Conservation (phyloP, 2,797 vertebrate genomes). For the Holocentrus rufus region DNA sequence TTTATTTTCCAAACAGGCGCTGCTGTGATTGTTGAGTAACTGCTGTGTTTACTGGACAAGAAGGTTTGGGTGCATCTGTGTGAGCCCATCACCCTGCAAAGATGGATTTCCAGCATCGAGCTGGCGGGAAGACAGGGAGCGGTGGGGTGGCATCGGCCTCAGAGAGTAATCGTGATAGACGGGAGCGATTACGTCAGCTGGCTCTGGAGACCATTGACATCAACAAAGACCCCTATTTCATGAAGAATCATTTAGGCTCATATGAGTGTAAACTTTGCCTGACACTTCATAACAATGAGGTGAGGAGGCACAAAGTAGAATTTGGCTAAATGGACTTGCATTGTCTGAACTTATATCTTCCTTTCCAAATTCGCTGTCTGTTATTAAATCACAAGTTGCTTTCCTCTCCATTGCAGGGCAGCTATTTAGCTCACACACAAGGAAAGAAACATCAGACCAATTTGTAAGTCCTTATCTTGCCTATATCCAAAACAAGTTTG, state of each 20-base stretch:
- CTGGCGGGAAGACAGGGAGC: slow-evolving; percentile 95
- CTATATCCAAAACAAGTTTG: neutral
- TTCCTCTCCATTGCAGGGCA: slow-evolving; percentile 83
- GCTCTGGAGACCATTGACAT: slow-evolving; percentile 98
- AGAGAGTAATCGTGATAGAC: slow-evolving; percentile 93
- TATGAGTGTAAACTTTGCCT: slow-evolving; percentile 98
- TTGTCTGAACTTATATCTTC: neutral
- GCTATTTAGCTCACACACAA: slow-evolving; percentile 97
- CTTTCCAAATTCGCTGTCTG: neutral
- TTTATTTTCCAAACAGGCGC: slow-evolving; percentile 3
- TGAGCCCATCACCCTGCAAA: slow-evolving; percentile 53
- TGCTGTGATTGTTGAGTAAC: neutral
- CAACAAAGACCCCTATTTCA: slow-evolving; percentile 99
- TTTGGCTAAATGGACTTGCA: neutral
- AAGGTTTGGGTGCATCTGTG: slow-evolving; percentile 1
- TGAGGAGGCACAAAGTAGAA: slow-evolving; percentile 51
- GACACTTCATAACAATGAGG: slow-evolving; percentile 98
- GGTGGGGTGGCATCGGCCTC: slow-evolving; percentile 96
- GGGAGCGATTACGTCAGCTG: slow-evolving; percentile 93
- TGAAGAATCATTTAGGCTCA: slow-evolving; percentile 98
- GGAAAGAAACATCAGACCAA: slow-evolving; percentile 99
- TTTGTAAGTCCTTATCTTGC: slow-evolving; percentile 85
- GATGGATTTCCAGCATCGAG: slow-evolving; percentile 99
- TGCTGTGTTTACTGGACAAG: slow-evolving; percentile 16
- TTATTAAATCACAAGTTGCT: neutral